These are phyloP conservation scores for Hypena proboscidalis DNA, from an alignment of 2,888 invertebrate genomes.

Conservation along the genomic window DNA sequence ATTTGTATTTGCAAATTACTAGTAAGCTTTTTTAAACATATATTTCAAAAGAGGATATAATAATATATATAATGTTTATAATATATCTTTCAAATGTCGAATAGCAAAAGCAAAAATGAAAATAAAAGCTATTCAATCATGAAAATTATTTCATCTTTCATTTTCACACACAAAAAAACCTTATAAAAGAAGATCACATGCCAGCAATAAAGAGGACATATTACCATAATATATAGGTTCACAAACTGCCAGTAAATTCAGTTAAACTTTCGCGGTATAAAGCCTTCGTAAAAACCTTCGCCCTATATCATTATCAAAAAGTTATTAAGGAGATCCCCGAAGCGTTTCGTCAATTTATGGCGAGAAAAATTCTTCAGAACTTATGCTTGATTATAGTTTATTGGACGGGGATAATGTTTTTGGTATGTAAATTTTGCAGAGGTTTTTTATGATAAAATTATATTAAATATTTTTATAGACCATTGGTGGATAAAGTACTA, in stretches of 20 bases:
- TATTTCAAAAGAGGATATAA: too few species aligned
- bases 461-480: too few species aligned
- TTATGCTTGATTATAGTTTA: slow-evolving; percentile 31
- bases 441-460: background rate
- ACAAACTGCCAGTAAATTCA: slow-evolving; percentile 58
- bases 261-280: slow-evolving; percentile 54
- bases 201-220: slow-evolving; percentile 54
- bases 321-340: slow-evolving; percentile 53
- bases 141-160: too few species aligned
- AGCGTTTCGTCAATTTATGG: slow-evolving; percentile 48
- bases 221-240: slow-evolving; percentile 52
- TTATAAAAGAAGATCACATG: slow-evolving; percentile 43
- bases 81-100: too few species aligned
- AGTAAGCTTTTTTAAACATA: too few species aligned
- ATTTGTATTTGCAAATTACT: too few species aligned
- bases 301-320: slow-evolving; percentile 64
- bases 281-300: slow-evolving; percentile 40
- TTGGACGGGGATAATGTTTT: slow-evolving; percentile 14
- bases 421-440: background rate
- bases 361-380: slow-evolving; percentile 23
- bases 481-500: too few species aligned
- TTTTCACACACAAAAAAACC: too few species aligned
- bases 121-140: too few species aligned
- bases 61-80: too few species aligned
- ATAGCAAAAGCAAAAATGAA: too few species aligned